Base-by-base conservation (phyloP, 2,797 vertebrate genomes). In the Epinephelus malabaricus region DNA sequence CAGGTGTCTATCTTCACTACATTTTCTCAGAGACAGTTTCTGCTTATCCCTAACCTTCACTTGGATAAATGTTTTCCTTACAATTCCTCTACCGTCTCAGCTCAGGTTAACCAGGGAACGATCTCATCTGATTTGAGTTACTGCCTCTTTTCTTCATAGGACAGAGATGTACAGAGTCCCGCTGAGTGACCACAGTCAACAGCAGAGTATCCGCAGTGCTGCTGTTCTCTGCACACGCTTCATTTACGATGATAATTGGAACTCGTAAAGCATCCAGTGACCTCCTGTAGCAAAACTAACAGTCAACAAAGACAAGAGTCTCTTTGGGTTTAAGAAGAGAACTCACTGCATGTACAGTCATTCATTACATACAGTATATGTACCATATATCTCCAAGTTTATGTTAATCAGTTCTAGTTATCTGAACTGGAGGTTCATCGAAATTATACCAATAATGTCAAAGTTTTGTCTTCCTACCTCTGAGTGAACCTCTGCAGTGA, bases 181-280 rank as follows among this genome's bases (percentile, higher is more conserved):
- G 27, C 56, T 53, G 54, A 51, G 1, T 4, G 67, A 19, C 69
- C 62, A n/a, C 68, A 46, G 75, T 74, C 69, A 4, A 18, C 55
- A 51, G 46, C 1, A 0, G 51, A 46, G 47, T 38, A 53, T 79
- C 73, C 69, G 50, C 79, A 67, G 6, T 1, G 75, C 78, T 30
- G 58, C 74, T 15, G 45, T 6, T 43, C 51, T 59, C 75, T 60
- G 34, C 49, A 23, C 69, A 67, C 54, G 64, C 75, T 67, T 81
- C 75, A 60, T 83, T 84, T 83, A n/a, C 83, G 75, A 88, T 27
- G 69, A 67, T 85, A 85, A 90, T 62, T 79, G 78, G 80, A 73
- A 62, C 30, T 82, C 34, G 13, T 58, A 18, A 76, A 79, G 68
- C 59, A 34, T 74, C 67, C 69, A 47, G 58, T 55, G 85, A 81